A percentile compares a stretch with the other conserved stretches of the same genome.
Evolutionary conservation across 2,113 vertebrate species (phyloP).

Genomic region (Pedetes capensis): DNA sequence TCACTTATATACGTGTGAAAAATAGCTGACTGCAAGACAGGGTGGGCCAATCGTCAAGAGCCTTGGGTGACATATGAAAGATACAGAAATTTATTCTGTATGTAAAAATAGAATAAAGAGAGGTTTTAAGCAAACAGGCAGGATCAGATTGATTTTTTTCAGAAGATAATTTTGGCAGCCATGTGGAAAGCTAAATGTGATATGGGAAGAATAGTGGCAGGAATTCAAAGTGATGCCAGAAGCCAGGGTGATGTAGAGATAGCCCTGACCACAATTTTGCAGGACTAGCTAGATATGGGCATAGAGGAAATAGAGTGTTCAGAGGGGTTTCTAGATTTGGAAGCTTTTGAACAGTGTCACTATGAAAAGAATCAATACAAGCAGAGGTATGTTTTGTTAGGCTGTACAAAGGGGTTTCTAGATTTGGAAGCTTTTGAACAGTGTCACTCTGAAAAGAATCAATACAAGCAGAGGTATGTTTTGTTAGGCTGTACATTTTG

Average conservation of each 20-base stretch:
- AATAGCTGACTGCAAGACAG: neutral
- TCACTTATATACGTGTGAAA: neutral
- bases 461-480: neutral
- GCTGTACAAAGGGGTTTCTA: no score
- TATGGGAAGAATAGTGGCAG: neutral
- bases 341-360: neutral
- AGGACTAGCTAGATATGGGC: neutral
- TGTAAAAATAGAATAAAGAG: neutral
- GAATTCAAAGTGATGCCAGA: neutral
- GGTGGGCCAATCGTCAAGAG: neutral
- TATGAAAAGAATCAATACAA: neutral
- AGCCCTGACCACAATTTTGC: neutral
- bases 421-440: neutral
- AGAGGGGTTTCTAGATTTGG: neutral
- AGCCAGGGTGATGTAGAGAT: neutral
- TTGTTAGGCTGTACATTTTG: neutral
- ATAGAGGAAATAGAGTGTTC: neutral
- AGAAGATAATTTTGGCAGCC: constrained; percentile 7
- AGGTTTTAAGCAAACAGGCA: constrained; percentile 26
- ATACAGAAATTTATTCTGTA: constrained; percentile 40
- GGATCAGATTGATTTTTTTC: neutral
- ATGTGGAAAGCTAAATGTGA: neutral
- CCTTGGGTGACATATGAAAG: neutral
- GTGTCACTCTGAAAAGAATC: neutral
- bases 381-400: neutral